Base-by-base conservation (phyloP, 2,113 vertebrate species). In the Cyprinodon tularosa region DNA sequence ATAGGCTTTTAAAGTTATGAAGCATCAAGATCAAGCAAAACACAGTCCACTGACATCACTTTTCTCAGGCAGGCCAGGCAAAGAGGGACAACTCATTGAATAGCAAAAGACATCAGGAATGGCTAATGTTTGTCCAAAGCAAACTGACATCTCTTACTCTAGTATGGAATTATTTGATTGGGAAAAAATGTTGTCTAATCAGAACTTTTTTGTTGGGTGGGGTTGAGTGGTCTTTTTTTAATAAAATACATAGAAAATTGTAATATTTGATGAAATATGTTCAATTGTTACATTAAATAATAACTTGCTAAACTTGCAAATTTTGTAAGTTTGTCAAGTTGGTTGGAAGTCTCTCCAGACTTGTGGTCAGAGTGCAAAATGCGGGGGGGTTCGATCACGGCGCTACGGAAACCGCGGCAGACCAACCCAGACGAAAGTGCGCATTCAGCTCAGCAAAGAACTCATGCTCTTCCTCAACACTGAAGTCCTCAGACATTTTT, bases 1-100 rank as follows among this genome's bases (percentile, higher is more conserved):
- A 85, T 85, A 76, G 62, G 80, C 74, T 86, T 87, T 81, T 17
- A 48, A 53, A 78, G 74, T 86, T 88, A 83, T 85, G 82, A 84
- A 57, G 83, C 22, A 47, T 86, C 77, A 80, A 84, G 85, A 82
- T 83, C 75, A 82, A 76, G 66, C 74, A 84, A 85, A 84, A 80
- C 42, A n/a, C 14, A 76, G 66, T 69, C 69, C 74, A 70, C 81
- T 61, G 60, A 77, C 82, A 74, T 83, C 83, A 83, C 15, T 66
- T 87, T 82, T 77, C 62, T 65, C 10, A 2, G 37, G 64, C 61
- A 17, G 72, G 50, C 40, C 59, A 50, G 63, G 66, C 15, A 8
- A 13, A 81, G 62, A 42, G 37, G 15, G 17, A 66, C 20, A 8
- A 59, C 64, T 20, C 40, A 72, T 71, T 76, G 76, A 76, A 77